These are phyloP conservation scores for Budorcas taxicolor DNA, from an alignment of 2,113 vertebrate species.

Conservation along the genomic window DNA sequence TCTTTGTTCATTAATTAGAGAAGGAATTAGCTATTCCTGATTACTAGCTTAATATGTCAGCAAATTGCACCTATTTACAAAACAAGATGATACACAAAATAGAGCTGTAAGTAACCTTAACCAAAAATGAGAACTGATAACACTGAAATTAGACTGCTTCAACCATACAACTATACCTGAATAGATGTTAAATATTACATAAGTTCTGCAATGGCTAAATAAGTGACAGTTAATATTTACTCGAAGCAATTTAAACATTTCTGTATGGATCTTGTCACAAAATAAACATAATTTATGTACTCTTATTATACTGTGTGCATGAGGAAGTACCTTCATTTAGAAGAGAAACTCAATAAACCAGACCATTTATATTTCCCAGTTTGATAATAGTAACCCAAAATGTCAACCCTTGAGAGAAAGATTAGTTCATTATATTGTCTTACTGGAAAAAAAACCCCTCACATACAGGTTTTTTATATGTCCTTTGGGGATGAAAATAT, in stretches of 20 bases:
- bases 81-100: not conserved
- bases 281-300: conserved; percentile 42
- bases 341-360: conserved; percentile 45
- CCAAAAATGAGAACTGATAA: conserved; percentile 20
- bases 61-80: not conserved
- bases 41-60: not conserved
- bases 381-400: conserved; percentile 7
- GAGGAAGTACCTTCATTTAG: conserved; percentile 52
- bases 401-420: conserved; percentile 52
- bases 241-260: not conserved
- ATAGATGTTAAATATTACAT: not conserved
- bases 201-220: not conserved
- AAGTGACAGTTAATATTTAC: conserved; percentile 14
- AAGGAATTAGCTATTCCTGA: not conserved
- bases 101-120: not conserved
- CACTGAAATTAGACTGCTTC: not conserved
- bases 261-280: conserved; percentile 12
- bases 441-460: conserved; percentile 32
- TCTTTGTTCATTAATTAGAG: not conserved
- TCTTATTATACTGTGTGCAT: not conserved
- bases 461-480: conserved; percentile 54
- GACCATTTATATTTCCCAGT: conserved; percentile 50
- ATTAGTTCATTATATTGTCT: conserved; percentile 64
- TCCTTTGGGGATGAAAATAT: conserved; percentile 56
- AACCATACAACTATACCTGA: not conserved